A percentile compares a stretch with the other conserved stretches of the same genome.
Conservation (phyloP, 2,113 vertebrate species). For the Lophotis ruficrista region DNA sequence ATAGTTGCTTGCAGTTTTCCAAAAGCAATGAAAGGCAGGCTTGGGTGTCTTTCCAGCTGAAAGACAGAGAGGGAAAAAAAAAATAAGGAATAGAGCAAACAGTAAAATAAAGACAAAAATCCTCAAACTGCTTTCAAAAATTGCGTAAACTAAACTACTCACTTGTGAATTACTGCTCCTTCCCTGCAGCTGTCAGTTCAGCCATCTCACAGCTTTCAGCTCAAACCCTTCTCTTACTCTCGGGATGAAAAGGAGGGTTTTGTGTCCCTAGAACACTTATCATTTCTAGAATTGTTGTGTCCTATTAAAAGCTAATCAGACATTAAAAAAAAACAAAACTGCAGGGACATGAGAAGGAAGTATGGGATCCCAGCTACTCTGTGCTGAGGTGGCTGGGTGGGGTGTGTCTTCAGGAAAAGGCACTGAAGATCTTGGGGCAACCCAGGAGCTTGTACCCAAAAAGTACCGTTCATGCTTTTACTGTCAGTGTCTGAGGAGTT, state of each 20-base stretch:
- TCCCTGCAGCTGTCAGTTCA: not conserved
- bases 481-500: not conserved
- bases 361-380: not conserved
- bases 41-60: not conserved
- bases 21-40: not conserved
- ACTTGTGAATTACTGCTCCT: not conserved
- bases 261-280: not conserved
- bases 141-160: not conserved
- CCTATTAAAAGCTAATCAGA: not conserved
- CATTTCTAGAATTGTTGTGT: not conserved
- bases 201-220: not conserved
- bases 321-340: not conserved
- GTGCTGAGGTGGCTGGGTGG: not conserved
- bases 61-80: accelerated
- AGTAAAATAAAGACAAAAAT: not conserved
- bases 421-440: not conserved
- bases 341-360: not conserved
- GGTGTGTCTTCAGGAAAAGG: not conserved
- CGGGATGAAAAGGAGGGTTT: not conserved
- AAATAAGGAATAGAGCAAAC: not conserved
- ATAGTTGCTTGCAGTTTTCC: not conserved
- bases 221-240: not conserved
- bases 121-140: not conserved
- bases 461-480: not conserved
- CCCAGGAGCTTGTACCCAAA: not conserved